Base-by-base conservation (phyloP, 2,113 vertebrate species). In the Nothocercus nigrocapillus region DNA sequence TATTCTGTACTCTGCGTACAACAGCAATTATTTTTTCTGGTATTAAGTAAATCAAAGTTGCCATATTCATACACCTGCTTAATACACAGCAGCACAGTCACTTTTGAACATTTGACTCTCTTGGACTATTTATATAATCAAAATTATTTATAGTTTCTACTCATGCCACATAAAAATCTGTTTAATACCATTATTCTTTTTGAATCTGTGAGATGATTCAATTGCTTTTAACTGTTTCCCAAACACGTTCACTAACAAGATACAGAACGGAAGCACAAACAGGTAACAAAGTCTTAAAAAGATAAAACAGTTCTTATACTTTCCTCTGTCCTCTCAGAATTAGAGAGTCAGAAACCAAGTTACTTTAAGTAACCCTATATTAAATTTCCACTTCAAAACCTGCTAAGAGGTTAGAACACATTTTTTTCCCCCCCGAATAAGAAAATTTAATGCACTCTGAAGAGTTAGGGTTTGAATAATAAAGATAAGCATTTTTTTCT, bases 361-460 rank as follows among this genome's bases (percentile, higher is more conserved):
- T 21, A 64, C 11, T 54, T 28, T 56, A 30, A 91, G n/a, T 63
- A 89, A 56, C 6, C 38, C 30, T 8, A 44, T 17, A 36, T 62
- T 69, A 42, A 19, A 44, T 53, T 79, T 85, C 25, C 18, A 4
- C 4, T 72, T 85, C 66, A 85, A 91, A 51, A 89, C 4, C 4
- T 79, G 25, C 22, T 79, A 82, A 75, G 21, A 85, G 66, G 2
- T 32, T 42, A 75, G 36, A 82, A 80, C 13, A 4, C 45, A 32
- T 1, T 40, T 42, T 20, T 13, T 5, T 1, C 3, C 11, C 53
- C n/a, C n/a, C n/a, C n/a, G n/a, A 10, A 7, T 8, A 11, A 66
- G 21, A 7, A 17, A 5, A 25, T 13, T 15, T 61, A 62, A 49
- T 18, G 21, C 8, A 21, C 3, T 64, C 10, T 13, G 16, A 15